A percentile compares a stretch with the other conserved stretches of the same genome.
These are phyloP conservation scores for Heliconius ismenius DNA, from an alignment of 2,888 invertebrate species.

Conservation along the genomic window DNA sequence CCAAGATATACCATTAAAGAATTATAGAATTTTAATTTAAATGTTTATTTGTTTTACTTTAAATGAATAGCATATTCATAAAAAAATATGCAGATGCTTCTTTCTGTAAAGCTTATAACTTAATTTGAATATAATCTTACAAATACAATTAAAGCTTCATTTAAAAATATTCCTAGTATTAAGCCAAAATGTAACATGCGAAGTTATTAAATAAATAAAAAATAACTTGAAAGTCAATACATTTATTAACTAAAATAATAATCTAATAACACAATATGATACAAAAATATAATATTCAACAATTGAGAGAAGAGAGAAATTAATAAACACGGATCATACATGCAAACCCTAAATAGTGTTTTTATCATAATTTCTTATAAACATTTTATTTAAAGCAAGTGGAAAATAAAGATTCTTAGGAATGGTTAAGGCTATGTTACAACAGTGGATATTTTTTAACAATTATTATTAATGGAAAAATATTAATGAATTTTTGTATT, in stretches of 20 bases:
- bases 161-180: too few species aligned
- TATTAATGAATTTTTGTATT: too few species aligned
- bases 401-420: constrained; percentile 3
- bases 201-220: neutral
- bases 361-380: neutral
- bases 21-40: neutral
- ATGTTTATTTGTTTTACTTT: too few species aligned
- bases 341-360: neutral
- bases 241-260: constrained; percentile 65
- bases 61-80: too few species aligned
- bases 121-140: neutral
- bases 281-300: constrained; percentile 34
- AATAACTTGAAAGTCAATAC: constrained; percentile 48
- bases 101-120: too few species aligned
- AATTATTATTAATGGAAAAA: too few species aligned
- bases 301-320: constrained; percentile 10
- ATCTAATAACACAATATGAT: constrained; percentile 46
- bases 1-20: neutral
- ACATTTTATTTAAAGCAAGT: constrained; percentile 10
- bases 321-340: constrained; percentile 2
- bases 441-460: neutral
- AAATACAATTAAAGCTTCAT: neutral
- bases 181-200: too few species aligned
- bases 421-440: constrained; percentile 21
- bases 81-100: too few species aligned